phyloP scores from a whole-genome alignment of 1,140 invertebrate genomes.

The Vanessa tameamea region DNA sequence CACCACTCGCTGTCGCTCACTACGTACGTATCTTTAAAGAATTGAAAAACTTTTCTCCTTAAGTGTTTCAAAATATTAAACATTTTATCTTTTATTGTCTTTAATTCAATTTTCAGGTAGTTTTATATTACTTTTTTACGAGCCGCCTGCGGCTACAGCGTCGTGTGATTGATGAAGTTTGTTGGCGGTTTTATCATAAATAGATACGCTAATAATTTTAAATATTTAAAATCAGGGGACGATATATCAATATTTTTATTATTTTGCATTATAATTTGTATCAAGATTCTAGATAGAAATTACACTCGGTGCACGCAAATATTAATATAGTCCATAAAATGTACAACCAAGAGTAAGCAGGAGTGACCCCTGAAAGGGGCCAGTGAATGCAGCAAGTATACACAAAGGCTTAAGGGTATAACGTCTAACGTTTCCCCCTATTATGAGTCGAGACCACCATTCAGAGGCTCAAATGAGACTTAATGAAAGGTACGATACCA shows the following conservation, averaged over 20 bases:
- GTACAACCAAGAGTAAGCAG: slow-evolving; percentile 44
- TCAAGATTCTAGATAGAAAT: background rate
- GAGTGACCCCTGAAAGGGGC: slow-evolving; percentile 63
- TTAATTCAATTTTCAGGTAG: slow-evolving; percentile 34
- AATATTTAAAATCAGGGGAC: background rate
- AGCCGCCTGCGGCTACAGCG: slow-evolving; percentile 25
- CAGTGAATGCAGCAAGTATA: slow-evolving; percentile 58
- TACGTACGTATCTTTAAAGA: slow-evolving; percentile 36
- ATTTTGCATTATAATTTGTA: too few species aligned
- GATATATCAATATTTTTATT: too few species aligned
- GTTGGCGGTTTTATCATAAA: slow-evolving; percentile 8
- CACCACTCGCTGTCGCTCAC: slow-evolving; percentile 43
- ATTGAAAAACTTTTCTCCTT: slow-evolving; percentile 45
- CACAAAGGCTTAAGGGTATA: slow-evolving; percentile 67
- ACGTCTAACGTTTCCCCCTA: slow-evolving; percentile 67
- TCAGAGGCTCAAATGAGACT: slow-evolving; percentile 70
- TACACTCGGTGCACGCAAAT: background rate
- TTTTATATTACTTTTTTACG: slow-evolving; percentile 38
- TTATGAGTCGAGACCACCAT: slow-evolving; percentile 69
- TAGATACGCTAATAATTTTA: background rate
- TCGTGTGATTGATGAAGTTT: slow-evolving; percentile 32
- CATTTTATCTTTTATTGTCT: slow-evolving; percentile 38
- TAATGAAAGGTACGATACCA: slow-evolving; percentile 75
- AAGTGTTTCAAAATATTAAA: slow-evolving; percentile 38
- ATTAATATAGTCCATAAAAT: slow-evolving; percentile 63